These are phyloP conservation scores for Ooceraea biroi DNA, from an alignment of 1,140 invertebrate species.

Conservation along the genomic window DNA sequence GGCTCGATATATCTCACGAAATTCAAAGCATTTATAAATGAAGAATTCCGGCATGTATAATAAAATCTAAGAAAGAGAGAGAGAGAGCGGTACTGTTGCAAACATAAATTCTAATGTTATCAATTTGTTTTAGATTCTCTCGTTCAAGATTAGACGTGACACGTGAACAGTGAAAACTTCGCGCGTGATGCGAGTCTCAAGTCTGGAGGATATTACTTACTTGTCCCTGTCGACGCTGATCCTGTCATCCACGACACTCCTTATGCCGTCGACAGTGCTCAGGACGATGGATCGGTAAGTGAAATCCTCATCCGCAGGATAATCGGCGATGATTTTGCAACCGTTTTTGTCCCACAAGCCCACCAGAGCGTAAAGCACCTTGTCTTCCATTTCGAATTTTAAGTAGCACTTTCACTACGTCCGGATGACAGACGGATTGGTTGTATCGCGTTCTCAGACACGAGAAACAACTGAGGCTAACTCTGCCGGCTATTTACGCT, in stretches of 20 bases:
- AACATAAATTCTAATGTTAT: too few relatives aligned
- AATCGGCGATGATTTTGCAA: slow-evolving; percentile 76
- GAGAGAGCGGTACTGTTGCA: too few relatives aligned
- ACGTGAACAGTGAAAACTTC: neutral
- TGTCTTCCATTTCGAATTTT: slow-evolving; percentile 83
- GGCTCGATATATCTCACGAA: neutral
- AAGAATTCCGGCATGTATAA: slow-evolving; percentile 8
- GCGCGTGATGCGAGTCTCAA: neutral
- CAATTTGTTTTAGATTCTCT: too few relatives aligned
- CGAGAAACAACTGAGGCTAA: neutral
- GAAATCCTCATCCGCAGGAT: slow-evolving; percentile 60
- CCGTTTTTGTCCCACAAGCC: slow-evolving; percentile 73
- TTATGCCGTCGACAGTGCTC: slow-evolving; percentile 64
- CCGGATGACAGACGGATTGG: slow-evolving; percentile 1
- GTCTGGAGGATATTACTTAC: slow-evolving; percentile 69
- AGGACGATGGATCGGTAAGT: slow-evolving; percentile 69
- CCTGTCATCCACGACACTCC: slow-evolving; percentile 72
- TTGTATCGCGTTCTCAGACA: slow-evolving; percentile 4
- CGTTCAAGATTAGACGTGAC: neutral
- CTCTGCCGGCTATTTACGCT: slow-evolving; percentile 87
- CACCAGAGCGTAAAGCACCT: slow-evolving; percentile 75
- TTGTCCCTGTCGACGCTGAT: slow-evolving; percentile 75
- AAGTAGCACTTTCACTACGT: neutral
- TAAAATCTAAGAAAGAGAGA: neutral
- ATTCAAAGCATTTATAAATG: neutral